Conservation (phyloP, 2,888 invertebrate species). For the Drosophila paramelanica region DNA sequence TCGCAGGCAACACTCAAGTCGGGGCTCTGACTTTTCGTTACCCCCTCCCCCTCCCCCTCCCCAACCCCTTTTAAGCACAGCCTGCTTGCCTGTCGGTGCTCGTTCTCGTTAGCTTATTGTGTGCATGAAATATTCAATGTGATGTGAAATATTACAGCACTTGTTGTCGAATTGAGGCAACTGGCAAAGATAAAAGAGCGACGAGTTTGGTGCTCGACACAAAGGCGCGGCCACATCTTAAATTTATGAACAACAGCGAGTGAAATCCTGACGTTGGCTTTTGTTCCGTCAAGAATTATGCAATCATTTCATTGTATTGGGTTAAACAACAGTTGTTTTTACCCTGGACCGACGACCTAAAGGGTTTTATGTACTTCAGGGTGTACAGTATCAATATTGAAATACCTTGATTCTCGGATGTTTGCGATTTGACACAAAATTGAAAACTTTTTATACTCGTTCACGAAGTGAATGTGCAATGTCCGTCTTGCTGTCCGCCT, state of each 20-base stretch:
- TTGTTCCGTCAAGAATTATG: constrained; percentile 11
- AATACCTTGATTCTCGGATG: too few relatives aligned
- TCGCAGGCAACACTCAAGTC: constrained; percentile 14
- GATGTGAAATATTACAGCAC: constrained; percentile 54
- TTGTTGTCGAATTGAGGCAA: constrained; percentile 32
- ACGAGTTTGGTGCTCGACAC: not conserved
- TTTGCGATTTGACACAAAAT: too few relatives aligned
- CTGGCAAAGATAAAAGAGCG: not conserved
- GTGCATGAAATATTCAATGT: constrained; percentile 47
- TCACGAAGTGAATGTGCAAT: too few relatives aligned
- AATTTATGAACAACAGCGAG: constrained; percentile 37
- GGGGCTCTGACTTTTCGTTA: not conserved
- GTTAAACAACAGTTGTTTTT: not conserved
- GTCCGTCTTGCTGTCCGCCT: too few relatives aligned
- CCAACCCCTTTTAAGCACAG: constrained; percentile 2
- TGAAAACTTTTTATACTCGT: too few relatives aligned
- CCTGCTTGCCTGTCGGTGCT: constrained; percentile 10
- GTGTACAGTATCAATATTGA: too few relatives aligned
- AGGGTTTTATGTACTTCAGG: not conserved
- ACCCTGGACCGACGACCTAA: not conserved
- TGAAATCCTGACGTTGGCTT: constrained; percentile 7
- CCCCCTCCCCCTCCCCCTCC: not conserved
- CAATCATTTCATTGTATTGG: constrained; percentile 8
- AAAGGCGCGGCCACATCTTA: constrained; percentile 15
- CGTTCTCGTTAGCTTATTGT: constrained; percentile 25